phyloP scores from a whole-genome alignment of 2,888 invertebrate genomes.

The Amphipoea lucens region DNA sequence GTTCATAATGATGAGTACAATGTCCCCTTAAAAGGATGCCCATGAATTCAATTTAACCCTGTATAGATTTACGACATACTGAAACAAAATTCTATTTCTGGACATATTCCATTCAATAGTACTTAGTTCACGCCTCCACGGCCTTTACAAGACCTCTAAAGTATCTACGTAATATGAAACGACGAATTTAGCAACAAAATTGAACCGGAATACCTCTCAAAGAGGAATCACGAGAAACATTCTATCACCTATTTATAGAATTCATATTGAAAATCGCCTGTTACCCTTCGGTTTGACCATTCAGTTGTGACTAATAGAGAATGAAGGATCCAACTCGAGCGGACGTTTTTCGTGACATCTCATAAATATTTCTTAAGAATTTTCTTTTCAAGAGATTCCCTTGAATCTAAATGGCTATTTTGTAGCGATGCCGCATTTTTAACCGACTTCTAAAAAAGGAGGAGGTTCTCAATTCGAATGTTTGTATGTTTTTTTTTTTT shows the following conservation, averaged over 20 bases:
- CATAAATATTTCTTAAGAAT: constrained; percentile 62
- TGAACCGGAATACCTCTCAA: background rate
- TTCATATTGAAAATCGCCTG: constrained; percentile 46
- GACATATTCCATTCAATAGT: background rate
- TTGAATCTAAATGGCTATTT: constrained; percentile 50
- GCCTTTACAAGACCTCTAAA: background rate
- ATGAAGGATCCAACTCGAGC: constrained; percentile 42
- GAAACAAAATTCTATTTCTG: background rate
- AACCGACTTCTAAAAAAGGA: too few species aligned
- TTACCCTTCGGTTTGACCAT: constrained; percentile 42
- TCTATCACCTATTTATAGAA: constrained; percentile 39
- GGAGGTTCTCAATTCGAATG: too few species aligned
- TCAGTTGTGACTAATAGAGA: constrained; percentile 61
- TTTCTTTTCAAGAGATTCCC: constrained; percentile 39
- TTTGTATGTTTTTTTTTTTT: too few species aligned
- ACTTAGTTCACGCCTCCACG: background rate
- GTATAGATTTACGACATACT: background rate
- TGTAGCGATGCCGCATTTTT: constrained; percentile 22
- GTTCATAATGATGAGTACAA: too few species aligned
- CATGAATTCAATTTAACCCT: too few species aligned
- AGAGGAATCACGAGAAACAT: constrained; percentile 15
- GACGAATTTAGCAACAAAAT: background rate
- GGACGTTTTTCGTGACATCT: constrained; percentile 42
- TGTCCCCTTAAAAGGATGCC: too few species aligned
- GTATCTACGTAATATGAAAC: background rate